Conservation (phyloP, 2,113 vertebrate genomes). For the Atrichornis clamosus region DNA sequence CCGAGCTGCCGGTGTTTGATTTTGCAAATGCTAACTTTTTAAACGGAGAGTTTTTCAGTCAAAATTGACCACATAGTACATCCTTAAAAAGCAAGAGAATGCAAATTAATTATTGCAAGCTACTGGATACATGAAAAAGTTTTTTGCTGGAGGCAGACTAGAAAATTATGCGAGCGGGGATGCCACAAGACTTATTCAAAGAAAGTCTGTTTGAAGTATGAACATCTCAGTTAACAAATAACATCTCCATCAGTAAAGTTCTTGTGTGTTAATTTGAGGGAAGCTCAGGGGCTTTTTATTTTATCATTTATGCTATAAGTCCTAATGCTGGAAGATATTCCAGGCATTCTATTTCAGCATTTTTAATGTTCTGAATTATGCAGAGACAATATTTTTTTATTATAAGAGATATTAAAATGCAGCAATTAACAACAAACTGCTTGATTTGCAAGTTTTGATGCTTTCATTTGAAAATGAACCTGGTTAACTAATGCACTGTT, state of each 20-base stretch:
- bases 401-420: neutral
- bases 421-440: conserved; percentile 42
- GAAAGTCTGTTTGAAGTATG: neutral
- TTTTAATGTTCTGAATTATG: neutral
- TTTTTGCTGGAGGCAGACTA: neutral
- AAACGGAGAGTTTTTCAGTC: neutral
- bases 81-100: neutral
- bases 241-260: neutral
- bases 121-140: neutral
- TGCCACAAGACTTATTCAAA: neutral
- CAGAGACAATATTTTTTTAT: neutral
- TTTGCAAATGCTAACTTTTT: neutral
- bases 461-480: conserved; percentile 1
- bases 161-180: neutral
- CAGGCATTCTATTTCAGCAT: conserved; percentile 1
- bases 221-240: neutral
- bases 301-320: neutral
- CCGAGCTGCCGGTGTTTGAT: accelerated
- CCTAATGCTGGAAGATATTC: neutral
- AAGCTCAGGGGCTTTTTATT: neutral
- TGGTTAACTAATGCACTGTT: conserved; percentile 1
- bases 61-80: neutral
- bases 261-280: neutral
- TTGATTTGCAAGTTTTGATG: conserved; percentile 1
- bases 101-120: neutral